Evolutionary conservation across 2,113 vertebrate species (phyloP).

Genomic region (Panthera leo): DNA sequence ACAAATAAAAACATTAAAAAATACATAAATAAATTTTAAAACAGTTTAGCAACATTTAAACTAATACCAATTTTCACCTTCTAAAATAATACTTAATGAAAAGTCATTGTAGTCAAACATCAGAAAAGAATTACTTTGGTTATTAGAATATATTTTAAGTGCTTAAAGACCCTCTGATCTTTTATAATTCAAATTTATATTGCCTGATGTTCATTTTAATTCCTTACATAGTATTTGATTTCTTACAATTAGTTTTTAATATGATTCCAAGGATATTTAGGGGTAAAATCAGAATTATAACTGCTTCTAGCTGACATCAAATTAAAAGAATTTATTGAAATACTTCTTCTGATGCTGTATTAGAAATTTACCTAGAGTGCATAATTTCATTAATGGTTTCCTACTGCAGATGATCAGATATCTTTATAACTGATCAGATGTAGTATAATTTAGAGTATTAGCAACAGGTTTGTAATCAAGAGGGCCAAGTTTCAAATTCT

Average conservation of each 20-base stretch:
- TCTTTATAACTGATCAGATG: slow-evolving; percentile 26
- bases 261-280: slow-evolving; percentile 54
- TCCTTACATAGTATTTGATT: not conserved
- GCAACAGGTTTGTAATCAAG: slow-evolving; percentile 1
- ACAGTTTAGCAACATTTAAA: not conserved
- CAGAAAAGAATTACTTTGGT: slow-evolving; percentile 40
- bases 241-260: slow-evolving; percentile 64
- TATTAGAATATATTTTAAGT: not conserved
- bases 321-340: slow-evolving; percentile 65
- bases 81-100: not conserved
- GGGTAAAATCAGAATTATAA: slow-evolving; percentile 52
- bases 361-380: not conserved
- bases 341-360: slow-evolving; percentile 40
- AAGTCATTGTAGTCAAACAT: not conserved
- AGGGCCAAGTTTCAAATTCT: not conserved
- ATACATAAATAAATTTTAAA: too few species aligned
- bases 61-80: not conserved
- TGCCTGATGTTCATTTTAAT: slow-evolving; percentile 48
- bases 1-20: too few species aligned
- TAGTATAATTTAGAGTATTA: not conserved
- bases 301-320: slow-evolving; percentile 50
- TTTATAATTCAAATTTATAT: slow-evolving; percentile 47
- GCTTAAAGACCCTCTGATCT: slow-evolving; percentile 35
- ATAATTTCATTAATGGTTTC: slow-evolving; percentile 46
- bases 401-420: not conserved